Conservation (phyloP, 1,140 invertebrate species). For the Drosophila nasuta region DNA sequence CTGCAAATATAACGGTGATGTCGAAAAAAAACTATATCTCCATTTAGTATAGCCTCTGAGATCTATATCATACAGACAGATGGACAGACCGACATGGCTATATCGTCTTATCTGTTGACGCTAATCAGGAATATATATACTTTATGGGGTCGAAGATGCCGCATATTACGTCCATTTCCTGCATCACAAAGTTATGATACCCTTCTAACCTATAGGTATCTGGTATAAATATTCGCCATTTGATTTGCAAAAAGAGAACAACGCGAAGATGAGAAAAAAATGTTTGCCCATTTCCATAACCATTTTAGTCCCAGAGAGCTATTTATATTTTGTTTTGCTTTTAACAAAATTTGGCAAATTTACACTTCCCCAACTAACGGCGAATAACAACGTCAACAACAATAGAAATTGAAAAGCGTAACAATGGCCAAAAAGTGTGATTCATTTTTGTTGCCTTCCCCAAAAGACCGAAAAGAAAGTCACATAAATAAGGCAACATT, state of each 20-base stretch:
- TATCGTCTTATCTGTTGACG: too few species aligned
- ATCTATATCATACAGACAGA: too few species aligned
- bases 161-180: too few species aligned
- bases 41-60: too few species aligned
- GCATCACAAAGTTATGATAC: too few species aligned
- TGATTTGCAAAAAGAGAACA: conserved; percentile 43
- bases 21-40: too few species aligned
- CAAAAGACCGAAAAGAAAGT: conserved; percentile 27
- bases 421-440: conserved; percentile 56
- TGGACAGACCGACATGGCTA: too few species aligned
- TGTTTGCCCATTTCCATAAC: conserved; percentile 36
- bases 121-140: too few species aligned
- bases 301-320: conserved; percentile 30
- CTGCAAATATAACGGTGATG: too few species aligned
- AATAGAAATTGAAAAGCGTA: conserved; percentile 33
- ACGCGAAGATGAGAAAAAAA: conserved; percentile 37
- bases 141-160: too few species aligned
- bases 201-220: too few species aligned
- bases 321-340: conserved; percentile 75
- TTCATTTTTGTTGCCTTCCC: conserved; percentile 35
- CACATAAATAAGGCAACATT: conserved; percentile 77
- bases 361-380: conserved; percentile 62
- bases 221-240: conserved; percentile 37
- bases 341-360: conserved; percentile 80
- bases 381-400: conserved; percentile 40